Conservation (phyloP, 35 echinoderm and acorn worm species). For the Ophioderma brevispina region DNA sequence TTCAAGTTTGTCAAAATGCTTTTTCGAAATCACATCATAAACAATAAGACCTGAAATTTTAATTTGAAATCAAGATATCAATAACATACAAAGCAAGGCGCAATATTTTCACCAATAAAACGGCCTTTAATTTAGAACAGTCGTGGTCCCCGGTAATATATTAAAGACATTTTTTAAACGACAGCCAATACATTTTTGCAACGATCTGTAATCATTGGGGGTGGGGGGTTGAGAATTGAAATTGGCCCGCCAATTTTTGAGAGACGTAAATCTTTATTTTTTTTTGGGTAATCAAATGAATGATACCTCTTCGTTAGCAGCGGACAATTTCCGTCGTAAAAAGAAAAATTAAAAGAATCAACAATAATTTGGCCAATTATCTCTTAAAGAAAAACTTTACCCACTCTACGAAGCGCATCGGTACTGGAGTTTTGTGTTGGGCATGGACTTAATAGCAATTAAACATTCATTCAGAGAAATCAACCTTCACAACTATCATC, state of each 20-base stretch:
- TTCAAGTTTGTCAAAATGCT: no score
- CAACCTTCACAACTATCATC: constrained; percentile 30
- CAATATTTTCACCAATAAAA: no score
- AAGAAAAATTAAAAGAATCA: constrained; percentile 41
- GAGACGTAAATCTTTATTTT: constrained; percentile 4
- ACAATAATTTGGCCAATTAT: constrained; percentile 6
- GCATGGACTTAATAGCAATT: constrained; percentile 26
- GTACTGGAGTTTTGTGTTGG: constrained; percentile 46
- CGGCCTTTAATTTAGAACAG: no score
- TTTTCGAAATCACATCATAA: no score
- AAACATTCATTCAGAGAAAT: constrained; percentile 7
- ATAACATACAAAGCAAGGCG: no score
- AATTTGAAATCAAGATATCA: no score
- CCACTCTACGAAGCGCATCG: constrained; percentile 46
- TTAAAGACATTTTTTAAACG: neutral
- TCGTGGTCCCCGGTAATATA: constrained; percentile 46
- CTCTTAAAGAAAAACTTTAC: constrained; percentile 60
- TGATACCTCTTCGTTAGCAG: constrained; percentile 25
- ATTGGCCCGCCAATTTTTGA: constrained; percentile 58
- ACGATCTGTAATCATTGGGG: constrained; percentile 55
- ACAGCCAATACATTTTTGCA: constrained; percentile 15
- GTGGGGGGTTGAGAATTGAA: constrained; percentile 33
- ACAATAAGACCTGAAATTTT: no score
- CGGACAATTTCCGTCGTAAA: neutral
- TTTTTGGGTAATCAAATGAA: constrained; percentile 42